phyloP scores from a whole-genome alignment of 2,113 vertebrate species.

The Dipodomys merriami region DNA sequence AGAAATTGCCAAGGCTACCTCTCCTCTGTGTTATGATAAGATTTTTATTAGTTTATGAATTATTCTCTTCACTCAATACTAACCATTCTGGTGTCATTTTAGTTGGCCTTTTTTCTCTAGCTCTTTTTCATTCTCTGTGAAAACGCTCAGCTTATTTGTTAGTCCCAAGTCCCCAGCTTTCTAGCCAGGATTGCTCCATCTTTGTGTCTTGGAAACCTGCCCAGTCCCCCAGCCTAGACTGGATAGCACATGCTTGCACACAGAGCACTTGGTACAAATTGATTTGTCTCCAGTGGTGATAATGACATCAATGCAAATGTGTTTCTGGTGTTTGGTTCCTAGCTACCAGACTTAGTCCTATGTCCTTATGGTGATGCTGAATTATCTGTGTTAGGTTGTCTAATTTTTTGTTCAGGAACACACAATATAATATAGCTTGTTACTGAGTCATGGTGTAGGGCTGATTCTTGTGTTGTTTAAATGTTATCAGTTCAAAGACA shows the following conservation, averaged over 20 bases:
- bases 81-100: conserved; percentile 9
- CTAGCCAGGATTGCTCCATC: background rate
- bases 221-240: background rate
- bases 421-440: background rate
- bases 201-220: background rate
- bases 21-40: background rate
- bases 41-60: conserved; percentile 1
- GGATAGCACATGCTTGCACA: background rate
- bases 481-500: background rate
- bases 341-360: background rate
- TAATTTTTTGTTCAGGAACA: background rate
- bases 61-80: background rate
- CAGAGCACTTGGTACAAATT: background rate
- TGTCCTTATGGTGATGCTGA: background rate
- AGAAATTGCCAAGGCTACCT: conserved; percentile 21
- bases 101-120: conserved; percentile 35
- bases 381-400: background rate
- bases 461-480: background rate
- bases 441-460: background rate
- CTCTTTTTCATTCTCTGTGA: conserved; percentile 19
- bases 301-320: background rate
- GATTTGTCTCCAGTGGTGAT: background rate
- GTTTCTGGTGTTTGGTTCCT: background rate
- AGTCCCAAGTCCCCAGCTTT: background rate
- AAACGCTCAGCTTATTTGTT: conserved; percentile 1